These are phyloP conservation scores for Botrylloides violaceus DNA, from an alignment of 23 tunicate genomes.

Conservation along the genomic window DNA sequence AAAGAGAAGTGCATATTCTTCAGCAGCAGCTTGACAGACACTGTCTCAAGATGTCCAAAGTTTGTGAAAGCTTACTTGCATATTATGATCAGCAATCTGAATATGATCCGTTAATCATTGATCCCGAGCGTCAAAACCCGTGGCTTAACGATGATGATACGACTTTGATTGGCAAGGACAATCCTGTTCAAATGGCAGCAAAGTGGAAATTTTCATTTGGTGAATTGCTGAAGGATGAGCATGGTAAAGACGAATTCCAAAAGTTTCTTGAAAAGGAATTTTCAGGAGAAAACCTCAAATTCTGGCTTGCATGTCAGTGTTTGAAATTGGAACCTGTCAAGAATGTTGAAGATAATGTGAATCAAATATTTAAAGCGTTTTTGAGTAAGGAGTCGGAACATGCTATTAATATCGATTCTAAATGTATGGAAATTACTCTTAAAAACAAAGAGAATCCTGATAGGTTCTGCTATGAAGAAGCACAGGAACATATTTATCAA, in stretches of 20 bases:
- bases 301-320: constrained; percentile 68
- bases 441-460: constrained; percentile 68
- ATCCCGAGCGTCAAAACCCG: constrained; percentile 51
- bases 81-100: constrained; percentile 59
- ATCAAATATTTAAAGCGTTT: constrained; percentile 49
- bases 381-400: constrained; percentile 57
- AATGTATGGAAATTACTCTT: constrained; percentile 51
- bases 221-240: constrained; percentile 60
- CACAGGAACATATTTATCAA: constrained; percentile 91
- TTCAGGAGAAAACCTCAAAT: constrained; percentile 89
- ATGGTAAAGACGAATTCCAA: constrained; percentile 63
- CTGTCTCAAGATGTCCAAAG: constrained; percentile 93
- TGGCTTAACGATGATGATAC: constrained; percentile 80
- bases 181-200: constrained; percentile 53
- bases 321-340: constrained; percentile 63
- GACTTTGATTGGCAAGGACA: constrained; percentile 27
- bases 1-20: constrained; percentile 23
- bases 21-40: constrained; percentile 69
- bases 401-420: constrained; percentile 86
- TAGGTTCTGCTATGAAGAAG: constrained; percentile 87
- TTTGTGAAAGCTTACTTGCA: constrained; percentile 49
- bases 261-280: constrained; percentile 91
- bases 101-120: constrained; percentile 60
- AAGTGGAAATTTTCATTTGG: constrained; percentile 89
- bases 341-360: constrained; percentile 31